Evolutionary conservation across 2,888 invertebrate species (phyloP), one percentile per base, ranked within the genome.

Genomic region (Timema podura): DNA sequence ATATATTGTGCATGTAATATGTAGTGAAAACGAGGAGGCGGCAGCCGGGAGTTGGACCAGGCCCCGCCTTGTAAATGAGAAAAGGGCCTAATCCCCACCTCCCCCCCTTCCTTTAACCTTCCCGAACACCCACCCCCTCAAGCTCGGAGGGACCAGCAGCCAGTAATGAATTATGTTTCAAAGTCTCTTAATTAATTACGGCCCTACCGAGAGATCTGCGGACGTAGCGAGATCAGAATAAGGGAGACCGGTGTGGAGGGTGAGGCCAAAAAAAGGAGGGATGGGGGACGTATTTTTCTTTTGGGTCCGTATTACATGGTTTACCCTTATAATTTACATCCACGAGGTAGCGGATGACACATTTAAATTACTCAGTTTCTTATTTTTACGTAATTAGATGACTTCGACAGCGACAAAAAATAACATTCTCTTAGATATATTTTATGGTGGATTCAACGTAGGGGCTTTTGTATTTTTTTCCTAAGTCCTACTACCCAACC

Each of bases 141-240:
- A 45, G 6, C 7, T 30, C 61, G 30, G 16, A 15, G 51, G 11
- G 11, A 44, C 61, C 61, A 45, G 61, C 16, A 57, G 48, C 48
- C 68, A 54, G 49, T 71, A 71, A 71, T 71, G 72, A 72, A 72
- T 71, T 70, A 72, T 72, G 70, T 72, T 72, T 72, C 69, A 64
- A 70, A 72, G 68, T 71, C 70, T 72, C 71, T 73, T 73, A 73
- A 73, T 73, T 73, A 73, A 73, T 73, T 73, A 67, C 71, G 68
- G 67, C 61, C 49, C 15, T 46, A 11, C n/a, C 51, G 30, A 30
- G 30, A 30, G 30, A 30, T 30, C 30, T 30, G 30, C 30, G 30
- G 30, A 30, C 30, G 30, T 30, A 30, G 30, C 30, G 30, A 30
- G 30, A 30, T 30, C 30, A 30, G 30, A 30, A 30, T 30, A 30